phyloP scores from a whole-genome alignment of 2,113 vertebrate genomes.

The Corythornis madagascariensis region DNA sequence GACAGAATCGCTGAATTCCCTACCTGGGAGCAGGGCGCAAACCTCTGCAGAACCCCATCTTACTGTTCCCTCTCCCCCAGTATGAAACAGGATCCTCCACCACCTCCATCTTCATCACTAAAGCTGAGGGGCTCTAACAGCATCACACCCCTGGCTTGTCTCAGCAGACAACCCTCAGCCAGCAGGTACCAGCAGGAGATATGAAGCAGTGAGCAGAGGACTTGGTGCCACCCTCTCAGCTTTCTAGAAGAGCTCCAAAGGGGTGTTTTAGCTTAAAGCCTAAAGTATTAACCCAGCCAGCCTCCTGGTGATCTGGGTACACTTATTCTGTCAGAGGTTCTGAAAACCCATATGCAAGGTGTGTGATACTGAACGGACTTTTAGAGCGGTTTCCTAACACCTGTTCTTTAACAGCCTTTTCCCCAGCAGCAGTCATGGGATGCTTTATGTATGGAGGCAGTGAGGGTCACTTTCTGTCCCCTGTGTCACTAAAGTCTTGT shows the following conservation, averaged over 20 bases:
- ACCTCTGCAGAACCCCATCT: background rate
- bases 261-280: background rate
- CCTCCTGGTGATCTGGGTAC: background rate
- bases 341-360: background rate
- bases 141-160: background rate
- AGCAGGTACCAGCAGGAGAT: background rate
- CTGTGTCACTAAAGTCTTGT: background rate
- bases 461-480: background rate
- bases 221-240: background rate
- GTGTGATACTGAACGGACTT: background rate
- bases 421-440: background rate
- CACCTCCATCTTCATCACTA: background rate
- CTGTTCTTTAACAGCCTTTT: background rate
- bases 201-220: background rate
- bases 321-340: background rate
- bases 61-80: background rate
- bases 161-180: accelerated
- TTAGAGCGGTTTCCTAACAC: background rate
- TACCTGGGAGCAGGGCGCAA: background rate
- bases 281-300: background rate
- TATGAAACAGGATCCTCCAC: background rate
- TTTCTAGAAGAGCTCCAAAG: background rate
- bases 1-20: background rate
- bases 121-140: background rate
- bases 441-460: background rate